These are phyloP conservation scores for Mactra quadrangularis DNA, from an alignment of 1,140 invertebrate genomes.

Conservation along the genomic window DNA sequence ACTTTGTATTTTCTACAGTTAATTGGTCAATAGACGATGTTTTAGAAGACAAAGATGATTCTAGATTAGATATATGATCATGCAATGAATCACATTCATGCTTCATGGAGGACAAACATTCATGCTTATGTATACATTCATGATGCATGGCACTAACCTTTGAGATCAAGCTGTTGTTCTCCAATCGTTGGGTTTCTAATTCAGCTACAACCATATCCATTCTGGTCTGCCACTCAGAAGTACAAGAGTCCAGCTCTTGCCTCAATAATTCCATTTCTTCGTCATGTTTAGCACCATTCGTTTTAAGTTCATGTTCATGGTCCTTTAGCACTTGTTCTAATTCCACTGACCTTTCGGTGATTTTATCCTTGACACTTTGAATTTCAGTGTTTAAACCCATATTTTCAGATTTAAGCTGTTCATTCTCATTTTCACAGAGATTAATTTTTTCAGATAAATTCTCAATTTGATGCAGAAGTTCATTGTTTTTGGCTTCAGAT, in stretches of 20 bases:
- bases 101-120: constrained; percentile 31
- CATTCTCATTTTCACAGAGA: background rate
- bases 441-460: background rate
- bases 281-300: background rate
- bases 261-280: constrained; percentile 36
- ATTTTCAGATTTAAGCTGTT: constrained; percentile 1
- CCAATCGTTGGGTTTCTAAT: background rate
- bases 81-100: constrained; percentile 55
- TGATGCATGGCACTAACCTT: constrained; percentile 60
- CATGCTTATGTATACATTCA: constrained; percentile 29
- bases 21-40: constrained; percentile 28
- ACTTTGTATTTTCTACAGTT: constrained; percentile 32
- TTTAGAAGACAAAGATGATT: constrained; percentile 40
- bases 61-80: constrained; percentile 30
- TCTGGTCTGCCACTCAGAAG: background rate
- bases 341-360: constrained; percentile 2
- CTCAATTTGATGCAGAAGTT: constrained; percentile 11
- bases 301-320: constrained; percentile 8
- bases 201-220: background rate
- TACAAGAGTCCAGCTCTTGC: constrained; percentile 19
- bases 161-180: constrained; percentile 37
- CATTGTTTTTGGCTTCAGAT: background rate
- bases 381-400: background rate
- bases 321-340: background rate
- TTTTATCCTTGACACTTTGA: background rate